A percentile compares a stretch with the other conserved stretches of the same genome.
Evolutionary conservation across 2,888 invertebrate genomes (phyloP).

Genomic region (Eupithecia vulgata): DNA sequence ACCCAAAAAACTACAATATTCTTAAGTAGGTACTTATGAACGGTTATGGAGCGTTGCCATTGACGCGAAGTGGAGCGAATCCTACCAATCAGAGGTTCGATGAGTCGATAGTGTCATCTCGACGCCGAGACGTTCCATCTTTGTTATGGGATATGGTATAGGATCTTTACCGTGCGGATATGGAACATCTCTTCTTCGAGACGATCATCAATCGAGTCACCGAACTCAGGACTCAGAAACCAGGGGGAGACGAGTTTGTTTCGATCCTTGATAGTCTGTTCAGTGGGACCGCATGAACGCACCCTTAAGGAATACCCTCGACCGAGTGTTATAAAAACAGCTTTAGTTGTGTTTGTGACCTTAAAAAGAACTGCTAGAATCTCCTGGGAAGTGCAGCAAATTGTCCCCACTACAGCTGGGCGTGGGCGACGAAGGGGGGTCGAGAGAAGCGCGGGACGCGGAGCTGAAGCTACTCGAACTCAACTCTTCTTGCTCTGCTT

Average conservation of each 20-base stretch:
- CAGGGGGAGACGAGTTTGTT: neutral
- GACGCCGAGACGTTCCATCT: neutral
- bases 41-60: neutral
- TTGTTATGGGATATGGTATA: neutral
- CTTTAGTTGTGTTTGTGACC: neutral
- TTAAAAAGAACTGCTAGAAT: constrained; percentile 87
- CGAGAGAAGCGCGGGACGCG: constrained; percentile 90
- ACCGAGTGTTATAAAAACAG: neutral
- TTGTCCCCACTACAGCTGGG: constrained; percentile 90
- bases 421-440: constrained; percentile 88
- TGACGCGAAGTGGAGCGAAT: neutral
- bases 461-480: constrained; percentile 94
- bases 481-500: constrained; percentile 89
- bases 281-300: neutral
- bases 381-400: constrained; percentile 91
- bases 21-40: neutral
- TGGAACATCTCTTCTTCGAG: neutral
- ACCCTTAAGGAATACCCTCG: neutral
- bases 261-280: neutral
- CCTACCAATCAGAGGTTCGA: neutral
- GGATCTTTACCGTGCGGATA: neutral
- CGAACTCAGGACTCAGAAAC: neutral
- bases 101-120: neutral
- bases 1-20: neutral
- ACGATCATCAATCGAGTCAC: neutral